Conservation (phyloP, 2,797 vertebrate genomes). For the Gobionotothen gibberifrons region DNA sequence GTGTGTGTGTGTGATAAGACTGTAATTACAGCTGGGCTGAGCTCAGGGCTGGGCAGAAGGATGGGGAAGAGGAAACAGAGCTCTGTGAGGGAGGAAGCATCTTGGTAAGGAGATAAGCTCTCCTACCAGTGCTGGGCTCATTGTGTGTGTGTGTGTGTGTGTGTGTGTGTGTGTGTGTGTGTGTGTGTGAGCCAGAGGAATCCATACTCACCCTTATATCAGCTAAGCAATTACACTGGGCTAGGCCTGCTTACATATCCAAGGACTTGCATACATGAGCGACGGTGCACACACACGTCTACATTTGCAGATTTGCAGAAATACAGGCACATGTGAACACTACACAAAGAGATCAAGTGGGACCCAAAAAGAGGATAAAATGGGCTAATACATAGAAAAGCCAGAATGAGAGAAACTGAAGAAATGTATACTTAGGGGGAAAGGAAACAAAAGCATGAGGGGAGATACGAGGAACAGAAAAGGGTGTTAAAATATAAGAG, state of each 20-base stretch:
- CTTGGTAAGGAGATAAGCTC: conserved; percentile 84
- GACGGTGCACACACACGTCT: conserved; percentile 25
- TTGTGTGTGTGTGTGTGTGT: conserved; percentile 66
- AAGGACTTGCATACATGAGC: conserved; percentile 59
- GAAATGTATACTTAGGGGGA: conserved; percentile 42
- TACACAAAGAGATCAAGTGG: conserved; percentile 59
- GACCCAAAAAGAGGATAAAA: conserved; percentile 56
- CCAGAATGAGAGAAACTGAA: conserved; percentile 47
- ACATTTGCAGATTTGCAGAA: conserved; percentile 60
- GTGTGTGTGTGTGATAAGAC: conserved; percentile 77
- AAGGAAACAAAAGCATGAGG: conserved; percentile 38
- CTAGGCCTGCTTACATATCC: conserved; percentile 69
- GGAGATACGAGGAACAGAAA: conserved; percentile 45
- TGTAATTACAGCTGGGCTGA: conserved; percentile 83
- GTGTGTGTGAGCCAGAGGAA: conserved; percentile 61
- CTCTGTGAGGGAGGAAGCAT: conserved; percentile 80
- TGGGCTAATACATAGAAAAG: conserved; percentile 45
- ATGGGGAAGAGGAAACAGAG: conserved; percentile 81
- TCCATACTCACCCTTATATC: conserved; percentile 78
- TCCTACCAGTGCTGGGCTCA: conserved; percentile 71
- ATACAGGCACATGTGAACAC: conserved; percentile 36
- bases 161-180: conserved; percentile 7
- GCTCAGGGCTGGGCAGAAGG: conserved; percentile 79
- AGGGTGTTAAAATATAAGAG: conserved; percentile 24
- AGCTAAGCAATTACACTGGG: conserved; percentile 79